Evolutionary conservation across 2,797 vertebrate species (phyloP), one percentile per base, ranked within the genome.

Genomic region (Lindbergichthys nudifrons): DNA sequence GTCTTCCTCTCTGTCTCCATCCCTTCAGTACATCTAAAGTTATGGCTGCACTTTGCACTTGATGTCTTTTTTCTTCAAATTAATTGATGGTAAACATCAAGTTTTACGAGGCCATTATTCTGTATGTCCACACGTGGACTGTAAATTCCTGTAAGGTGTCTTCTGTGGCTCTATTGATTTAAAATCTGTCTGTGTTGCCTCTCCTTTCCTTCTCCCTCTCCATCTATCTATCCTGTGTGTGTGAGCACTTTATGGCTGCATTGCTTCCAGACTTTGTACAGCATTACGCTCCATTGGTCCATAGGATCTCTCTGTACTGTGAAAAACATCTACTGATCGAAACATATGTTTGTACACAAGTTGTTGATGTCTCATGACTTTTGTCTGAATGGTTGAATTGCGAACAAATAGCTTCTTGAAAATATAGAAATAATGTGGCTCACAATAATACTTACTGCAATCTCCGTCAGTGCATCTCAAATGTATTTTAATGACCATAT

Each of bases 61-160:
- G n/a, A 50, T 76, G 51, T 43, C 16, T 21, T 60, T 59, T 46
- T 68, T 69, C n/a, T 70, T 52, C 14, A 6, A 65, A 73, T 81
- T 81, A 88, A 87, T 84, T 89, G 75, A 87, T 83, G 16, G 77
- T 65, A 86, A 88, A 79, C 75, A 85, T 80, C 66, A 66, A 32
- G 51, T 78, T 91, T 89, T 87, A 89, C 42, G 73, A 87, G 62
- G 41, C 66, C 65, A 51, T 70, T 59, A 60, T 45, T 61, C 73
- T 10, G 47, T 10, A 2, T 56, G 32, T 80, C 77, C 71, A 67
- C 80, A 56, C 16, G 12, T 72, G 65, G 53, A 66, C 74, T 58
- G 68, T 89, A 87, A 89, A 88, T 79, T 70, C 56, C 73, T 42
- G 62, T 75, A 70, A 42, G 77, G 36, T 66, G 66, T 80, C 75